Evolutionary conservation across 2,888 invertebrate genomes (phyloP), one percentile per base, ranked within the genome.

Genomic region (Muscina levida): DNA sequence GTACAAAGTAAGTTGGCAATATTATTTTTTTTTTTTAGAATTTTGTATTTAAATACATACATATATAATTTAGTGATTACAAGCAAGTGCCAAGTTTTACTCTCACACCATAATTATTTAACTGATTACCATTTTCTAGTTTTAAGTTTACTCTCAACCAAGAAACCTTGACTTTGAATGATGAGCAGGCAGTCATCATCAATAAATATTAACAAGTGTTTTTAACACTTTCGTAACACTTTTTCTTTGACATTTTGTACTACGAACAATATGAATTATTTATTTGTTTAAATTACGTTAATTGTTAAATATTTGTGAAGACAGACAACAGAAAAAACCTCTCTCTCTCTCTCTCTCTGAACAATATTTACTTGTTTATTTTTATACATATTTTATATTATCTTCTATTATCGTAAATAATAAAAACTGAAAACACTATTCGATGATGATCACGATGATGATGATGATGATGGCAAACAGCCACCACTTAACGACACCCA

Each of bases 1-100:
- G 91, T 93, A 84, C 90, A 90, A 88, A 91, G 91, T 91, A 79
- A 91, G 91, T 91, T n/a, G 87, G 42, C 22, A 22, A 67, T 70
- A 24, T 66, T 46, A 44, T 51, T 76, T 44, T 74, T 57, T 67
- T 57, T 70, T 57, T 66, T 57, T 3, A n/a, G 15, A 2, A 51
- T 42, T 24, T 2, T 48, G 19, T 46, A 48, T 39, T 48, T 48
- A 48, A 17, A 37, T 6, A 15, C 17, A 15, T 62, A 19, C 42
- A 15, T 17, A 13, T 42, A 31, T 39, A 13, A 22, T 39, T 62
- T 39, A 39, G 39, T 42, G 17, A 19, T 62, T 62, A 15, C 22
- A 79, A 83, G 84, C 85, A 84, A 85, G 82, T 85, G 84, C 84
- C 83, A 80, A 82, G 73, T 72, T 24, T 24, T 57, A 48, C 15